phyloP scores from a whole-genome alignment of 2,888 invertebrate species.

The Ochlodes sylvanus region DNA sequence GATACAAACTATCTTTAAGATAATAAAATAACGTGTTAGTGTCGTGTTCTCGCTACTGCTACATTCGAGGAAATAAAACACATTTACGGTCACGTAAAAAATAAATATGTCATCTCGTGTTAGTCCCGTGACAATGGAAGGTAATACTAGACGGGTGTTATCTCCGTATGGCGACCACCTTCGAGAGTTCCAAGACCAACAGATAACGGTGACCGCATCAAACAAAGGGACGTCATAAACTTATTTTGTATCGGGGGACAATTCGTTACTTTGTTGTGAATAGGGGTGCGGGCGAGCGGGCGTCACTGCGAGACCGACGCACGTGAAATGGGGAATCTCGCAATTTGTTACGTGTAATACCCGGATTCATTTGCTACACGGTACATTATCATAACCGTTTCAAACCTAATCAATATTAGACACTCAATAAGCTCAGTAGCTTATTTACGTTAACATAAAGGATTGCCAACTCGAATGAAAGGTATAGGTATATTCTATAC shows the following conservation, averaged over 20 bases:
- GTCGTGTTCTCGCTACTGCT: conserved; percentile 21
- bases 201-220: conserved; percentile 75
- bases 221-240: conserved; percentile 75
- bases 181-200: conserved; percentile 60
- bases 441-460: neutral
- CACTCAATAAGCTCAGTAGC: too few species aligned
- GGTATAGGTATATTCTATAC: too few species aligned
- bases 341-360: conserved; percentile 11
- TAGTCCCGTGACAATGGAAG: conserved; percentile 74
- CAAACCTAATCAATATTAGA: too few species aligned
- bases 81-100: conserved; percentile 72
- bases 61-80: conserved; percentile 54
- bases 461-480: neutral
- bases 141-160: conserved; percentile 64
- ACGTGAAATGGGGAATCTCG: conserved; percentile 15
- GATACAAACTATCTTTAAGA: conserved; percentile 21
- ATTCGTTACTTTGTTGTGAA: conserved; percentile 57
- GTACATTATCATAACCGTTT: conserved; percentile 2
- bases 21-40: conserved; percentile 28
- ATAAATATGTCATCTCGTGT: conserved; percentile 74
- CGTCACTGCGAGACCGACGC: neutral
- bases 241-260: conserved; percentile 75
- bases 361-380: conserved; percentile 12
- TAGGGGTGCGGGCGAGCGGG: conserved; percentile 26
- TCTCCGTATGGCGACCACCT: conserved; percentile 66